Conservation (phyloP, 2,113 vertebrate species). For the Pogona vitticeps region DNA sequence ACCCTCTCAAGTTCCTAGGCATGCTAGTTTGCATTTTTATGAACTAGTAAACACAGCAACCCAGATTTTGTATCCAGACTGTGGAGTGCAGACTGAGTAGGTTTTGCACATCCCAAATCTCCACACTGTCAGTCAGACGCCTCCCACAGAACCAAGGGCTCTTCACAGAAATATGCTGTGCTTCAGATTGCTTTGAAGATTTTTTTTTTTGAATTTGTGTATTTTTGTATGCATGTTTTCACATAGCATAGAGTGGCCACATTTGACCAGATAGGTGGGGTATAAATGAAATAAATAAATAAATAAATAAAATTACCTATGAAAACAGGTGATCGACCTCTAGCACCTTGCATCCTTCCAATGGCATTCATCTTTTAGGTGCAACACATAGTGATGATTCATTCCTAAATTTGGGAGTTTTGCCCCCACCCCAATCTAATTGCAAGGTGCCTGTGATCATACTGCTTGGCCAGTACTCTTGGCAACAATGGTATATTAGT, state of each 20-base stretch:
- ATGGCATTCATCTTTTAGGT: not conserved
- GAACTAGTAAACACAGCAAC: conserved; percentile 54
- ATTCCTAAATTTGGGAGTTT: no score
- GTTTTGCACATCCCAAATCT: conserved; percentile 43
- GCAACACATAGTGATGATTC: not conserved
- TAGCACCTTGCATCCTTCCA: not conserved
- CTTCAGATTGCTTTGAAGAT: conserved; percentile 16
- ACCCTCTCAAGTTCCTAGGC: conserved; percentile 60
- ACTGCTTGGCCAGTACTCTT: not conserved
- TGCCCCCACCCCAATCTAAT: no score
- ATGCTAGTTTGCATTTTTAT: conserved; percentile 73
- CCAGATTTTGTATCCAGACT: conserved; percentile 59
- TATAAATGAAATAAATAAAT: no score
- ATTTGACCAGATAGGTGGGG: no score
- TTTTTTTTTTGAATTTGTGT: not conserved
- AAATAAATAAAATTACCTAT: not conserved
- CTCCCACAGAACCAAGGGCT: not conserved
- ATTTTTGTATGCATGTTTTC: not conserved
- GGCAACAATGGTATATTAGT: not conserved
- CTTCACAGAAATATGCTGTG: conserved; percentile 61
- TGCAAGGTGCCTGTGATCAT: not conserved
- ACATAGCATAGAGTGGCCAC: no score
- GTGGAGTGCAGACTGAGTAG: conserved; percentile 54
- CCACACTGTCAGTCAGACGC: conserved; percentile 42
- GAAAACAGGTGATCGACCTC: no score